Conservation (phyloP, 2,888 invertebrate species). For the Terebella lapidaria region DNA sequence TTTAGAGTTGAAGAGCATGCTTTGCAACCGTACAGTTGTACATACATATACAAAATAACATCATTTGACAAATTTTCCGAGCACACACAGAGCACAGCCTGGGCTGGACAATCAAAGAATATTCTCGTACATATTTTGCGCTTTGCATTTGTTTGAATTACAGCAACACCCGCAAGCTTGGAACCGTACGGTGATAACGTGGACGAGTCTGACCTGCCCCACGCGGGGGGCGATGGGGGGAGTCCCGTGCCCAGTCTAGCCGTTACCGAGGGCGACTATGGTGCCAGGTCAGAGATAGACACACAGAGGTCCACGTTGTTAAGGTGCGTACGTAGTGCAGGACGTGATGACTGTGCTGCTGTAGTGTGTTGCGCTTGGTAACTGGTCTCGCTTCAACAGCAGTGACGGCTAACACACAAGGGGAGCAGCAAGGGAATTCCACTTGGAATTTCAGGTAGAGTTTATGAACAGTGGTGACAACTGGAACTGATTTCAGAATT, state of each 20-base stretch:
- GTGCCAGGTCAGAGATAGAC: conserved; percentile 21
- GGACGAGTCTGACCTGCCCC: conserved; percentile 32
- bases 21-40: too few relatives aligned
- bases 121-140: background rate
- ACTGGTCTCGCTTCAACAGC: too few relatives aligned
- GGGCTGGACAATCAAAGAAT: too few relatives aligned
- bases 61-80: too few relatives aligned
- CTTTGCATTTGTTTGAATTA: background rate
- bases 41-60: too few relatives aligned
- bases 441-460: too few relatives aligned
- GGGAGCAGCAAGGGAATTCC: too few relatives aligned
- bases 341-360: conserved; percentile 34
- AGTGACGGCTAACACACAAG: too few relatives aligned
- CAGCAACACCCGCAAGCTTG: conserved; percentile 9
- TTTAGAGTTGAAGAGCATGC: too few relatives aligned
- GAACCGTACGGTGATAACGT: conserved; percentile 41
- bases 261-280: conserved; percentile 35
- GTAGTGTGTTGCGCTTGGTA: conserved; percentile 50
- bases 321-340: conserved; percentile 26
- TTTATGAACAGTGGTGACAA: too few relatives aligned
- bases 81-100: too few relatives aligned
- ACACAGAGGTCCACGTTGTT: conserved; percentile 37
- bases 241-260: conserved; percentile 34
- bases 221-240: conserved; percentile 12
- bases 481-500: too few relatives aligned